These are phyloP conservation scores for Gadopsis bispinosus DNA, from an alignment of 2,797 vertebrate species.

Conservation along the genomic window DNA sequence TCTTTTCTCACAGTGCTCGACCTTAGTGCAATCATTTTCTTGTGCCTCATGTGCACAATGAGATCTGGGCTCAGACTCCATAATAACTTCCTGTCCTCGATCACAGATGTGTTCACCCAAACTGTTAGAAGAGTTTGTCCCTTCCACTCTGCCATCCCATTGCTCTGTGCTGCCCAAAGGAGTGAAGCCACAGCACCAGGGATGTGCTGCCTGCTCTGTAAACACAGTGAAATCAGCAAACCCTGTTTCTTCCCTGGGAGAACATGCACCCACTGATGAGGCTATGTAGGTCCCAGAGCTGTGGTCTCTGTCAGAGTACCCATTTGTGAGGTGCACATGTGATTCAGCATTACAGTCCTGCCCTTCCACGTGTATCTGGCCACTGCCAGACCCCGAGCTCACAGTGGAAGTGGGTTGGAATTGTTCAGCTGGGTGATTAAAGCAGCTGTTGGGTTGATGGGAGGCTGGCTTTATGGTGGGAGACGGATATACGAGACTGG, in stretches of 20 bases:
- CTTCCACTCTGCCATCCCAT: constrained; percentile 68
- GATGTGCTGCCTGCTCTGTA: constrained; percentile 75
- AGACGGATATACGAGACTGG: constrained; percentile 77
- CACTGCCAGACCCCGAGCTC: constrained; percentile 50
- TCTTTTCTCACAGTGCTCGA: constrained; percentile 63
- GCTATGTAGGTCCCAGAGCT: constrained; percentile 73
- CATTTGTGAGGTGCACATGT: constrained; percentile 87
- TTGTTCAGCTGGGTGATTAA: constrained; percentile 73
- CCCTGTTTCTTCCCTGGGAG: constrained; percentile 81
- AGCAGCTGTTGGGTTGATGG: constrained; percentile 75
- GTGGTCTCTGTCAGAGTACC: constrained; percentile 80
- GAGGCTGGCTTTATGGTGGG: constrained; percentile 81
- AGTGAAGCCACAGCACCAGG: constrained; percentile 78
- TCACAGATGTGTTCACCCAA: constrained; percentile 58
- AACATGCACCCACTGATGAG: constrained; percentile 11
- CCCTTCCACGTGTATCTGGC: constrained; percentile 67
- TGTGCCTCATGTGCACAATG: constrained; percentile 22
- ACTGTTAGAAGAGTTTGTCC: constrained; percentile 75
- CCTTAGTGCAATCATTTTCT: constrained; percentile 58
- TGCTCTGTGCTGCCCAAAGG: constrained; percentile 47
- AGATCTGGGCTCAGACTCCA: constrained; percentile 65
- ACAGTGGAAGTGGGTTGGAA: constrained; percentile 42
- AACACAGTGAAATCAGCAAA: constrained; percentile 90
- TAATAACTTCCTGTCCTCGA: constrained; percentile 50
- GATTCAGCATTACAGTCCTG: constrained; percentile 79